Percentiles rank a stretch among this genome's conserved stretches.
Evolutionary conservation across 2,797 vertebrate genomes (phyloP).

Genomic region (Chiloscyllium punctatum): DNA sequence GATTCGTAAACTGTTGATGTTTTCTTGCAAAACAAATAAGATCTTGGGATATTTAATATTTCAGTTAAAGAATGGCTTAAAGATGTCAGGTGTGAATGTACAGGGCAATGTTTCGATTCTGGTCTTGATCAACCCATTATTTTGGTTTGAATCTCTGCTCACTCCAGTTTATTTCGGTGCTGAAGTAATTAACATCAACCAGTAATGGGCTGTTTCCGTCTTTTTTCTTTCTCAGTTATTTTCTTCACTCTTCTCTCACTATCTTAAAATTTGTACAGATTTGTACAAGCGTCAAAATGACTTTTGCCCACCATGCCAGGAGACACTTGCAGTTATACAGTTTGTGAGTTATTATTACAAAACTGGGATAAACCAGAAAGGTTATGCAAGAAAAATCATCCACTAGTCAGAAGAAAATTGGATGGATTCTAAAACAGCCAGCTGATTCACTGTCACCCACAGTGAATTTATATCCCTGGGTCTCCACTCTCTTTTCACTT

Average conservation of each 20-base stretch:
- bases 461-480: neutral
- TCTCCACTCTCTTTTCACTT: neutral
- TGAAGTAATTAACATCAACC: neutral
- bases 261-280: neutral
- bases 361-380: neutral
- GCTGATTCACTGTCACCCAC: neutral
- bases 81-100: neutral
- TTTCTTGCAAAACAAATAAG: neutral
- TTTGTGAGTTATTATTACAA: neutral
- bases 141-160: neutral
- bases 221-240: neutral
- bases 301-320: neutral
- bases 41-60: neutral
- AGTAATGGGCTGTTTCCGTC: neutral
- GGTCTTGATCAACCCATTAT: neutral
- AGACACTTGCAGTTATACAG: neutral
- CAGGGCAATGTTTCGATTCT: neutral
- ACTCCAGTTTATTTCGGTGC: neutral
- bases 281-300: neutral
- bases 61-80: neutral
- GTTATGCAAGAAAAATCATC: neutral
- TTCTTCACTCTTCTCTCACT: neutral
- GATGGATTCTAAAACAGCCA: neutral
- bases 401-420: neutral
- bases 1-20: neutral